Base-by-base conservation (phyloP, 2,888 invertebrate genomes). In the Drosophila aldrichi region DNA sequence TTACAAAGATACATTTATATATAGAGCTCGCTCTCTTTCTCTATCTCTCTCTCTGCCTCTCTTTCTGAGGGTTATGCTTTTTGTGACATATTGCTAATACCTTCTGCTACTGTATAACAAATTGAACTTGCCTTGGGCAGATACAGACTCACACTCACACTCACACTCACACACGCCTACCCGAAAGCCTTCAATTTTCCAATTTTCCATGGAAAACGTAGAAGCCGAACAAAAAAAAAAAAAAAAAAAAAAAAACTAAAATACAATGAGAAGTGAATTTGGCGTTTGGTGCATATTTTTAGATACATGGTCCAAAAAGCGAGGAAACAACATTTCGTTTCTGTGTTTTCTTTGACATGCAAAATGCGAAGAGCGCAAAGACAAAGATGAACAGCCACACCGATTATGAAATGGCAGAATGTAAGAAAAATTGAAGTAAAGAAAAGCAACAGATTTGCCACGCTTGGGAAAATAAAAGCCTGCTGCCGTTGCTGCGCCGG, bases 401-500 rank as follows among this genome's bases (percentile, higher is more conserved):
- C 55, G 79, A 84, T 87, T 89, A 84, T 83, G 84, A 89, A 88
- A 87, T 70, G 67, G 43, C 58, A 65, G 57, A 62, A 34, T 61
- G 32, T 49, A 12, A 49, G 36, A 58, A 52, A 57, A 64, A 51
- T 20, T 29, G 32, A 70, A 68, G 68, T 38, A 44, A 63, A 22
- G 62, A 22, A 63, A 57, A 69, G 70, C 63, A 61, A 54, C 25
- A 76, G 70, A 76, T 79, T 79, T 70, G 66, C 80, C 40, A 74
- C 54, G 79, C 57, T 74, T 79, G 75, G 79, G 77, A 78, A 74
- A 67, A 61, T 70, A 66, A 63, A 66, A 49, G 59, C 57, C 79
- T 61, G 62, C 55, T 36, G 62, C 22, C 16, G 9, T 29, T n/a
- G 29, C n/a, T 5, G 48, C 48, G 10, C n/a, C 46, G 2, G 22